Base-by-base conservation (phyloP, 2,888 invertebrate species). In the Sinhomidia bicolor region DNA sequence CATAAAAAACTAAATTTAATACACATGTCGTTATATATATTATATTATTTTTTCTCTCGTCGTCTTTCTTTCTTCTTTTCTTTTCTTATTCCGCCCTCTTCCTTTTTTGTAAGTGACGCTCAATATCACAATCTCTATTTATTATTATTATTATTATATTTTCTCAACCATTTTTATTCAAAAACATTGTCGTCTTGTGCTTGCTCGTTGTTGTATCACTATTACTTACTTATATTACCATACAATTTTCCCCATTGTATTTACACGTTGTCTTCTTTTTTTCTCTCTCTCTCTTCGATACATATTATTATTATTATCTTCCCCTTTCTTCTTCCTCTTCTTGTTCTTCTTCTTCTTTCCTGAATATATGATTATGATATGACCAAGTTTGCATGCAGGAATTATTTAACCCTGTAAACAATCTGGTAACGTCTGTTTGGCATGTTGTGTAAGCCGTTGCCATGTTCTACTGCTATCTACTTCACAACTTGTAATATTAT, bases 1-100 rank as follows among this genome's bases (percentile, higher is more conserved):
- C 74, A 74, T 74, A 47, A 74, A 74, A 74, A 74, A n/a, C n/a
- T 74, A 74, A 74, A 74, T 74, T 74, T 74, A n/a, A 74, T 74
- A 47, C 74, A 74, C 74, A 47, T 47, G 71, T 71, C 71, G 26
- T 74, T 47, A n/a, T n/a, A n/a, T n/a, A n/a, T n/a, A n/a, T n/a
- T n/a, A n/a, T n/a, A n/a, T n/a, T n/a, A n/a, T n/a, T n/a, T n/a
- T n/a, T n/a, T n/a, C n/a, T n/a, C n/a, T n/a, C n/a, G n/a, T n/a
- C n/a, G n/a, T n/a, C n/a, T n/a, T 44, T 71, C 14, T n/a, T 32
- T 32, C n/a, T 60, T 60, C 23, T 10, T 7, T 65, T 32, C 32
- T 57, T 71, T 44, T 23, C 5, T 23, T 20, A 9, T 68, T 17
- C 14, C 10, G 41, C 12, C 23, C 62, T 23, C 7, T 62, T 62